Percentiles rank a stretch among this genome's conserved stretches.
These are phyloP conservation scores for Caenorhabditis sp. DNA, from an alignment of 2,888 invertebrate species.

Conservation along the genomic window DNA sequence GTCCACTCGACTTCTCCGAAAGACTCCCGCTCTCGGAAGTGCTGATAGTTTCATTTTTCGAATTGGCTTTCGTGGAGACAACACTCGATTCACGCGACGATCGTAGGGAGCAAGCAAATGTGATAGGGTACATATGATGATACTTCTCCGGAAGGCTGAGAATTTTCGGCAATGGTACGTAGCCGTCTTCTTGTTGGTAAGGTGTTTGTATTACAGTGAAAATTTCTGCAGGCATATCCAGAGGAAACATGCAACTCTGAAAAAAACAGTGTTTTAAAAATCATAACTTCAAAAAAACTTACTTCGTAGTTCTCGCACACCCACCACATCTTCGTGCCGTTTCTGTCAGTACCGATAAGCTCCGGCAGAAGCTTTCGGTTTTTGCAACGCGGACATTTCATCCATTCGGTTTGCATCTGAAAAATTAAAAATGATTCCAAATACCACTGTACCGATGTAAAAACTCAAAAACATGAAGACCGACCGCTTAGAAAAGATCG, in stretches of 20 bases:
- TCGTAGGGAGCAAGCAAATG: slow-evolving; percentile 28
- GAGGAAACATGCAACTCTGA: slow-evolving; percentile 78
- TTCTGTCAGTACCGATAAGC: background rate
- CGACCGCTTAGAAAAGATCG: slow-evolving; percentile 49
- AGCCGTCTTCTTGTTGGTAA: slow-evolving; percentile 64
- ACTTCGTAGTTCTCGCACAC: slow-evolving; percentile 55
- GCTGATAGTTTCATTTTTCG: slow-evolving; percentile 13
- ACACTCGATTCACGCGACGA: slow-evolving; percentile 24
- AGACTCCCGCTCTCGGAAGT: slow-evolving; percentile 6
- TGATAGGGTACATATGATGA: slow-evolving; percentile 55
- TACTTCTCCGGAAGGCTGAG: slow-evolving; percentile 69
- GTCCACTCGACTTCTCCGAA: slow-evolving; percentile 45
- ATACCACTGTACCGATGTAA: too few relatives aligned
- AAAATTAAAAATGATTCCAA: slow-evolving; percentile 16
- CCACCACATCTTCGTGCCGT: slow-evolving; percentile 54
- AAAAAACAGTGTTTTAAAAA: slow-evolving; percentile 56
- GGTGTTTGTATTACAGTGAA: slow-evolving; percentile 74
- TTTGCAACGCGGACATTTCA: slow-evolving; percentile 51
- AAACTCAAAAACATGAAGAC: slow-evolving; percentile 39
- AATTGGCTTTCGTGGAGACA: background rate
- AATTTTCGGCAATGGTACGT: slow-evolving; percentile 74
- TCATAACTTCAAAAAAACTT: slow-evolving; percentile 8
- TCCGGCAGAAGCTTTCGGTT: slow-evolving; percentile 27
- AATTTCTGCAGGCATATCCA: slow-evolving; percentile 77
- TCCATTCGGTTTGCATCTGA: slow-evolving; percentile 53